Conservation (phyloP, 2,113 vertebrate species). For the Neolamprologus fasciatus region DNA sequence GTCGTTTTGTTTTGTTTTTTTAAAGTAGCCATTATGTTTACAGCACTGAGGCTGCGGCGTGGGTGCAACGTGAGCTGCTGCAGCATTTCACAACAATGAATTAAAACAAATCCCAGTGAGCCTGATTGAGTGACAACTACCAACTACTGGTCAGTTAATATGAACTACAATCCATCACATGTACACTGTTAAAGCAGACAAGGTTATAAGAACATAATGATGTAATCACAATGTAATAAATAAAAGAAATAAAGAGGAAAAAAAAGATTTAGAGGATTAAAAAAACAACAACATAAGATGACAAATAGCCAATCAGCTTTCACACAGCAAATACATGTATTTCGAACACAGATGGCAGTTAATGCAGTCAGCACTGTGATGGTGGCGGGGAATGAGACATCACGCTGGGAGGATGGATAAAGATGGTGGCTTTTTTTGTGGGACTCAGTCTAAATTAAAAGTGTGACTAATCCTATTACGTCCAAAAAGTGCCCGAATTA, state of each 20-base stretch:
- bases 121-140: neutral
- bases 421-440: slow-evolving; percentile 43
- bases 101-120: neutral
- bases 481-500: neutral
- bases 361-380: slow-evolving; percentile 37
- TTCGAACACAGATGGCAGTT: slow-evolving; percentile 46
- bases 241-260: neutral
- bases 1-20: neutral
- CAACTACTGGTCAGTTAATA: slow-evolving; percentile 6
- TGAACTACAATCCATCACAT: neutral
- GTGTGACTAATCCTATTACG: slow-evolving; percentile 33
- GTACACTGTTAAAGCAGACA: slow-evolving; percentile 22
- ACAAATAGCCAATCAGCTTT: slow-evolving; percentile 27
- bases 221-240: neutral
- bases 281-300: slow-evolving; percentile 1
- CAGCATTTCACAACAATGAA: neutral
- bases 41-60: neutral
- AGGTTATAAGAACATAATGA: neutral
- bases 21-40: neutral
- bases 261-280: neutral
- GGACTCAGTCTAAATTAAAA: slow-evolving; percentile 7
- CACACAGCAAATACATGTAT: slow-evolving; percentile 8
- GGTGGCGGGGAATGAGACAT: slow-evolving; percentile 19
- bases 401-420: slow-evolving; percentile 3
- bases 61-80: neutral